Conservation (phyloP, 2,888 invertebrate species). For the Tillus elongatus region DNA sequence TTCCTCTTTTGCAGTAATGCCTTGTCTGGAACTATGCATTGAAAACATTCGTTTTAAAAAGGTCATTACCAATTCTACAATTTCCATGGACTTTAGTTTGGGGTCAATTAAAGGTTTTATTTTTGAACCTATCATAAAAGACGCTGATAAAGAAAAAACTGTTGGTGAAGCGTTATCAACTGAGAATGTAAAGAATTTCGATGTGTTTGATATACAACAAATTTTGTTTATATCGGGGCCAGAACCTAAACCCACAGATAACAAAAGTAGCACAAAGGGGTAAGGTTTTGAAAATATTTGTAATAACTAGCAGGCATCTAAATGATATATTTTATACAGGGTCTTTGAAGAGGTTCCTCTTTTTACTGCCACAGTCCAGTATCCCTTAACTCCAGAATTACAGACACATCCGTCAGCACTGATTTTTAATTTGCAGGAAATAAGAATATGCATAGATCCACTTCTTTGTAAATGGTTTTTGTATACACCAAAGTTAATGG, state of each 20-base stretch:
- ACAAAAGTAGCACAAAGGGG: not conserved
- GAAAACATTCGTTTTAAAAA: conserved; percentile 45
- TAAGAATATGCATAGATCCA: conserved; percentile 52
- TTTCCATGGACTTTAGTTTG: conserved; percentile 38
- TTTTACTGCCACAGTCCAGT: conserved; percentile 40
- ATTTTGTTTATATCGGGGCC: conserved; percentile 49
- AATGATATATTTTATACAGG: no score
- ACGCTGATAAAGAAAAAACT: not conserved
- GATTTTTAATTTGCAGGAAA: conserved; percentile 45
- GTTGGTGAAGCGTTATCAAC: not conserved
- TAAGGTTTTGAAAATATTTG: no score
- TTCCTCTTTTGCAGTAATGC: conserved; percentile 43
- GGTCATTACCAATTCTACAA: conserved; percentile 36
- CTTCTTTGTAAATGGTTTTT: conserved; percentile 56
- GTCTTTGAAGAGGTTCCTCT: conserved; percentile 34
- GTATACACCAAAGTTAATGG: conserved; percentile 43
- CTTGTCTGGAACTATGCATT: conserved; percentile 52
- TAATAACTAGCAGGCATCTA: no score
- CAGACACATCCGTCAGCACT: conserved; percentile 45
- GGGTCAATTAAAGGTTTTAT: conserved; percentile 46
- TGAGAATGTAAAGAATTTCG: no score
- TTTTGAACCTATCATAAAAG: conserved; percentile 32
- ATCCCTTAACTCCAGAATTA: conserved; percentile 37
- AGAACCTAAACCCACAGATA: conserved; percentile 33
- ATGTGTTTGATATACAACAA: conserved; percentile 43